These are phyloP conservation scores for Lamprotornis superbus DNA, from an alignment of 2,113 vertebrate genomes.

Conservation along the genomic window DNA sequence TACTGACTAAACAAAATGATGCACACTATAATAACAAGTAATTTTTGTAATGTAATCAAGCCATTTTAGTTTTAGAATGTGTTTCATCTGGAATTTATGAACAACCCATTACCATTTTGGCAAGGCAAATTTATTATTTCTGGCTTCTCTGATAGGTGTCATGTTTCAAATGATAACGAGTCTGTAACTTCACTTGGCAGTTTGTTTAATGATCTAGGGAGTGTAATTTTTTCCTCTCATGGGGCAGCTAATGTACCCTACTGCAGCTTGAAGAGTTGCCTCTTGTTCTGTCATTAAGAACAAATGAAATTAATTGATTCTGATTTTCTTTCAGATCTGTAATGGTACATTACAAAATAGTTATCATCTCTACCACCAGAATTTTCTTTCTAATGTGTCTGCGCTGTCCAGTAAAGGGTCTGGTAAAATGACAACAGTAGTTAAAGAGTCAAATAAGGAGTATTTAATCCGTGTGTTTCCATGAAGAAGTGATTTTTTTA, in stretches of 20 bases:
- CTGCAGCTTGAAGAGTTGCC: neutral
- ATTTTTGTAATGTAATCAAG: constrained; percentile 18
- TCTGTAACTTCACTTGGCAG: constrained; percentile 45
- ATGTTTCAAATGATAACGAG: constrained; percentile 48
- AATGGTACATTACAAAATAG: neutral
- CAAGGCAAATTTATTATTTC: constrained; percentile 28
- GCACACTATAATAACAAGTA: neutral
- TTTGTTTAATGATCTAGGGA: constrained; percentile 50
- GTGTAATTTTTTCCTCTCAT: constrained; percentile 12
- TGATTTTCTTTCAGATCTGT: constrained; percentile 7
- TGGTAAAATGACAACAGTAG: neutral
- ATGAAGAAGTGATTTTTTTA: neutral
- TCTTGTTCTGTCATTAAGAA: constrained; percentile 38
- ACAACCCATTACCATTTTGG: neutral
- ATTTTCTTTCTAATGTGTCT: neutral
- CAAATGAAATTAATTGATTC: constrained; percentile 34
- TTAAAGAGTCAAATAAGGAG: neutral
- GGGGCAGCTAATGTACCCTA: neutral
- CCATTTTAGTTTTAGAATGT: neutral
- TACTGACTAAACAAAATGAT: neutral
- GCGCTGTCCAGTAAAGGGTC: neutral
- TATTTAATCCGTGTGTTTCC: neutral
- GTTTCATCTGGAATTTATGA: constrained; percentile 2
- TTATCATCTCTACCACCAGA: neutral
- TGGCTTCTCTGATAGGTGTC: constrained; percentile 20